Evolutionary conservation across 2,888 invertebrate genomes (phyloP).

Genomic region (Syrista parreyssii): DNA sequence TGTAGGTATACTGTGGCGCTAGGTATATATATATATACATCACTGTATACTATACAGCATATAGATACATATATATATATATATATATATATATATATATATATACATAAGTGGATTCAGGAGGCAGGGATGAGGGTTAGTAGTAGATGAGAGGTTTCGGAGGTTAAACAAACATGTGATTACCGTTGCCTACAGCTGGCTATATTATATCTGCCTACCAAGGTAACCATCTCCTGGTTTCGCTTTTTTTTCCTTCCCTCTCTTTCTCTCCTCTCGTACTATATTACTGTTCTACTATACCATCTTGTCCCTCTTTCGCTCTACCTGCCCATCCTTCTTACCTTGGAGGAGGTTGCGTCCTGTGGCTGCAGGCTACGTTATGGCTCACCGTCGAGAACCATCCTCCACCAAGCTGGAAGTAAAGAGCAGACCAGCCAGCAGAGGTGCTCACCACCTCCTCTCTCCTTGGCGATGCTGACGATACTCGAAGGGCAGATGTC

Average conservation of each 20-base stretch:
- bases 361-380: constrained; percentile 7
- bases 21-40: background rate
- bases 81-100: background rate
- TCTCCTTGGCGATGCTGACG: background rate
- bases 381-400: constrained; percentile 1
- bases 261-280: constrained; percentile 25
- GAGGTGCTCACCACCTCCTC: background rate
- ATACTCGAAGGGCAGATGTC: background rate
- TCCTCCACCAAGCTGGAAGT: background rate
- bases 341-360: constrained; percentile 15
- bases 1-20: constrained; percentile 35
- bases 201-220: constrained; percentile 62
- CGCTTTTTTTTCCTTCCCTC: constrained; percentile 20
- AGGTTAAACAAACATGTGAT: constrained; percentile 67
- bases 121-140: background rate
- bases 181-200: constrained; percentile 66
- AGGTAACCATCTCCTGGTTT: constrained; percentile 51
- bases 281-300: background rate
- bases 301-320: constrained; percentile 38
- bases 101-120: background rate
- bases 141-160: constrained; percentile 64
- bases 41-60: background rate
- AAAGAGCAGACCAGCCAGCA: background rate
- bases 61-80: background rate
- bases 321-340: constrained; percentile 21